phyloP scores from a whole-genome alignment of 2,797 vertebrate genomes.

The Dendrocincla fuliginosa region DNA sequence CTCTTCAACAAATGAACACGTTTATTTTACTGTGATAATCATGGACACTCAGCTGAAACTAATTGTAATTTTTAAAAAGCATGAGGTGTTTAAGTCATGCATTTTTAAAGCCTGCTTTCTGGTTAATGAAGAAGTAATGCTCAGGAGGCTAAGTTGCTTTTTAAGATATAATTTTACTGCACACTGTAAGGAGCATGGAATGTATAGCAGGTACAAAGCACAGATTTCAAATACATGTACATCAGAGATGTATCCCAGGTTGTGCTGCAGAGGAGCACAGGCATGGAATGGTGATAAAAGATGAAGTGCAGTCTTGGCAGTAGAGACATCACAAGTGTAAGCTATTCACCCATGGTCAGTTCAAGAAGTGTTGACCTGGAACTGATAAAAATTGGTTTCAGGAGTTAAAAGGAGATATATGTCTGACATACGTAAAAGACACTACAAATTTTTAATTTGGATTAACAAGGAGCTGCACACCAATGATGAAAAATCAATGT shows the following conservation, averaged over 20 bases:
- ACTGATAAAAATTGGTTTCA: background rate
- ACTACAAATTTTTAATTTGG: background rate
- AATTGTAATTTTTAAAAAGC: background rate
- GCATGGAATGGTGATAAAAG: background rate
- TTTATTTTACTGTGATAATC: slow-evolving; percentile 20
- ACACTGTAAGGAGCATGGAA: background rate
- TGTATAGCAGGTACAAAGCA: background rate
- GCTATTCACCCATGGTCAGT: background rate
- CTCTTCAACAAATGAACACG: background rate
- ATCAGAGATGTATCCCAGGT: background rate
- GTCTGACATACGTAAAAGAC: background rate
- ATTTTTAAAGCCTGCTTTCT: background rate
- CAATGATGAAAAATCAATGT: accelerated
- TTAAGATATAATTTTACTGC: background rate
- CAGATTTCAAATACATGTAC: background rate
- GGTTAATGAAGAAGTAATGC: background rate
- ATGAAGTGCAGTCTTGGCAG: background rate
- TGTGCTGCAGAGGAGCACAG: background rate
- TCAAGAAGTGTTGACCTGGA: background rate
- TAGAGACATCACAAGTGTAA: background rate
- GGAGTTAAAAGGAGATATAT: background rate
- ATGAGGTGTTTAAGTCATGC: background rate
- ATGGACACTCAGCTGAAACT: background rate
- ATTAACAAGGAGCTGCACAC: background rate
- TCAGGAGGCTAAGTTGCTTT: background rate